Percentiles rank a stretch among this genome's conserved stretches.
Conservation (phyloP, 2,797 vertebrate genomes). For the Tokudaia muenninki region DNA sequence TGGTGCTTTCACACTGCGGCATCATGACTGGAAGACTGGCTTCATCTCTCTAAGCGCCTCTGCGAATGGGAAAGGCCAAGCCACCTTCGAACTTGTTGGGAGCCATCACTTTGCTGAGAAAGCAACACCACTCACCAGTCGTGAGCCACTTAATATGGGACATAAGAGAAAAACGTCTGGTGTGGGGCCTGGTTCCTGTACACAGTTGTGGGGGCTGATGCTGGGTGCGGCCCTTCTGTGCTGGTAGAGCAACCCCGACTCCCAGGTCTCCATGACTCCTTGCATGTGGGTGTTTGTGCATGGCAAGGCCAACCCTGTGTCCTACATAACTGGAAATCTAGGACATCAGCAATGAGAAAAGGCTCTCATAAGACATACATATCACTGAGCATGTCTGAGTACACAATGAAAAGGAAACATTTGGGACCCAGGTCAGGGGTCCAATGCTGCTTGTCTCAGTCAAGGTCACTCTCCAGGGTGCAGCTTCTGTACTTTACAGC, state of each 20-base stretch:
- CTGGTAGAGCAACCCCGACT: neutral
- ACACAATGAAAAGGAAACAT: too few relatives aligned
- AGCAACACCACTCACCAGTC: neutral
- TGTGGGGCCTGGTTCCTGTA: too few relatives aligned
- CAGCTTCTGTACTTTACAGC: neutral
- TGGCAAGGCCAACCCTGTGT: neutral
- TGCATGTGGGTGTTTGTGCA: neutral
- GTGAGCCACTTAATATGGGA: neutral
- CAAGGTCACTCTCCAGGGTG: neutral
- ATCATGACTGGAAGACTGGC: neutral
- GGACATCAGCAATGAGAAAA: neutral
- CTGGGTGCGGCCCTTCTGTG: neutral
- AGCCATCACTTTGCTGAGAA: rapidly evolving
- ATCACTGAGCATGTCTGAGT: neutral
- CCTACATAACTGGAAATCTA: neutral
- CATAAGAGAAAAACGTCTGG: neutral
- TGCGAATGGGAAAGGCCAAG: neutral
- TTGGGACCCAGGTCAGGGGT: neutral
- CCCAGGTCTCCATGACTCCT: neutral
- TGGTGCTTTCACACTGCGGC: neutral
- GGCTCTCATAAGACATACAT: neutral
- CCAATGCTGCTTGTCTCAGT: neutral
- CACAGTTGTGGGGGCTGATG: rapidly evolving
- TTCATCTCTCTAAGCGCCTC: neutral
- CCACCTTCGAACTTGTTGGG: neutral